A percentile compares a stretch with the other conserved stretches of the same genome.
phyloP scores from a whole-genome alignment of 1,140 invertebrate genomes.

The Phymastichus coffea region DNA sequence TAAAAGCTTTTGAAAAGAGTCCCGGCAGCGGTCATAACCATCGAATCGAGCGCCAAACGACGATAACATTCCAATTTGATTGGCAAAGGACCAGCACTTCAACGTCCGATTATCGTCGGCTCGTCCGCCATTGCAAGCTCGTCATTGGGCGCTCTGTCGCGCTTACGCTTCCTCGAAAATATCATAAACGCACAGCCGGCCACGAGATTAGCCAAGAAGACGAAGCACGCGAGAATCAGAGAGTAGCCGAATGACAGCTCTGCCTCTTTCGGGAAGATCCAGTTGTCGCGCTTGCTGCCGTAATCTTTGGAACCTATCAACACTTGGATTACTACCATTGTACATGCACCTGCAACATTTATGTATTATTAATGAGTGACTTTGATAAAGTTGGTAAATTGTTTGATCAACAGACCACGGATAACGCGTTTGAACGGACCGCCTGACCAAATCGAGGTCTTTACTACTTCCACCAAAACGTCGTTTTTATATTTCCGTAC shows the following conservation, averaged over 20 bases:
- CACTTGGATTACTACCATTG: conserved; percentile 80
- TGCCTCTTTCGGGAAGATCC: conserved; percentile 69
- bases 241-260: conserved; percentile 69
- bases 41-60: too few relatives aligned
- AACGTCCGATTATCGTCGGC: conserved; percentile 80
- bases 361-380: too few relatives aligned
- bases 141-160: conserved; percentile 75
- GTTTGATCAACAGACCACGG: too few relatives aligned
- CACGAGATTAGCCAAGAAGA: conserved; percentile 70
- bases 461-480: too few relatives aligned
- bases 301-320: conserved; percentile 72
- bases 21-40: too few relatives aligned
- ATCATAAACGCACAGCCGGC: conserved; percentile 74
- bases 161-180: conserved; percentile 81
- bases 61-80: too few relatives aligned
- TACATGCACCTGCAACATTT: conserved; percentile 65
- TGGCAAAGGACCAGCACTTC: too few relatives aligned
- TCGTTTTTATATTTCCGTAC: too few relatives aligned
- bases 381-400: too few relatives aligned
- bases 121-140: conserved; percentile 81
- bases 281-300: conserved; percentile 66
- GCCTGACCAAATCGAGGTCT: too few relatives aligned
- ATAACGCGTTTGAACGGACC: too few relatives aligned
- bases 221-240: conserved; percentile 77
- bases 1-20: too few relatives aligned